Conservation (phyloP, 30 jellyfish, hydroid and myxozoan genomes). For the Pelagia noctiluca region DNA sequence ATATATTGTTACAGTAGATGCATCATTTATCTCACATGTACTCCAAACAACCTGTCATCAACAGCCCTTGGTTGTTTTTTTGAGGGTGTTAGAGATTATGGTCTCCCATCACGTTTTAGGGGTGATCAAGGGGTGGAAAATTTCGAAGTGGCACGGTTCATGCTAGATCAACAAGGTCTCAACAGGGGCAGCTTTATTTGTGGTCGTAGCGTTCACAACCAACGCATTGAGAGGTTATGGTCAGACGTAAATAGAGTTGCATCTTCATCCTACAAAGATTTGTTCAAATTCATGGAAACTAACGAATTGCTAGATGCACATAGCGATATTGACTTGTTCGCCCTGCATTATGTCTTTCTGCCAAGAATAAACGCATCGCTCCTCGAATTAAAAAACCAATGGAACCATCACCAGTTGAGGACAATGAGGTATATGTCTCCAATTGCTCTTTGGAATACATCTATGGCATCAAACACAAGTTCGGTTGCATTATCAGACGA, state of each 20-base stretch:
- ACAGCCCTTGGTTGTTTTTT: constrained; percentile 39
- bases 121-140: constrained; percentile 55
- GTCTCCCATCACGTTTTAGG: constrained; percentile 46
- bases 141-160: constrained; percentile 41
- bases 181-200: constrained; percentile 45
- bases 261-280: constrained; percentile 6
- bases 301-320: constrained; percentile 30
- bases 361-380: constrained; percentile 44
- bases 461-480: neutral
- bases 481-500: neutral
- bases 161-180: constrained; percentile 20
- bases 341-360: constrained; percentile 26
- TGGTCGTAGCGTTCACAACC: constrained; percentile 56
- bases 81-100: constrained; percentile 27
- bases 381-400: constrained; percentile 22
- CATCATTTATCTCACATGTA: neutral
- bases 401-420: constrained; percentile 53
- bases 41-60: constrained; percentile 18
- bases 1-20: constrained; percentile 36
- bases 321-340: constrained; percentile 9
- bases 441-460: neutral
- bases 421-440: constrained; percentile 31
- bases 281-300: constrained; percentile 33
- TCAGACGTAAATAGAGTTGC: constrained; percentile 48
- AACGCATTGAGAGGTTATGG: constrained; percentile 59